These are phyloP conservation scores for Neopelma chrysocephalum DNA, from an alignment of 2,797 vertebrate genomes.

Conservation along the genomic window DNA sequence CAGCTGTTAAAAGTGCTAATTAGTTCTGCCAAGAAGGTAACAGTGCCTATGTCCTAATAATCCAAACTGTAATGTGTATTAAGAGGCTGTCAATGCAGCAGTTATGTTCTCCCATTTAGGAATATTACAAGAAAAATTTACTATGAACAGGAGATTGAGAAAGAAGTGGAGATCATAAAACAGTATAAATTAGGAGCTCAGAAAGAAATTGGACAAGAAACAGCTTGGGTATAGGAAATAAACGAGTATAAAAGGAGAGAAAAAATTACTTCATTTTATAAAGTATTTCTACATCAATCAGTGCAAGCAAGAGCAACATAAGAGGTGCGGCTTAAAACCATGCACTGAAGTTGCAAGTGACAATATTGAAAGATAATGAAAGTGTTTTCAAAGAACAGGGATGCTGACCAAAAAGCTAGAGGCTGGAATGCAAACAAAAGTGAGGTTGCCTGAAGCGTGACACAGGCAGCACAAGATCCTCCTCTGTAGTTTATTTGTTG, in stretches of 20 bases:
- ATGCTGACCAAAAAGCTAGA: neutral
- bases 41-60: neutral
- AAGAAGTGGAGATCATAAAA: neutral
- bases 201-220: neutral
- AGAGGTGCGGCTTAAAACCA: neutral
- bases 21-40: neutral
- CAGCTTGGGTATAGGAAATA: neutral
- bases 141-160: neutral
- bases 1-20: neutral
- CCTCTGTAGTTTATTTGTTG: conserved; percentile 2
- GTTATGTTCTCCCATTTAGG: neutral
- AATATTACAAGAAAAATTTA: neutral
- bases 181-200: neutral
- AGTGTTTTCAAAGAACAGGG: neutral
- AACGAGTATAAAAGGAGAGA: neutral
- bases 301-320: neutral
- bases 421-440: neutral
- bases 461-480: neutral
- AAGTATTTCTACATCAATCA: neutral
- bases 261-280: neutral
- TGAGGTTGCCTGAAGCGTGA: neutral
- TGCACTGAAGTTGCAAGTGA: neutral
- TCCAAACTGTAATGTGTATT: neutral
- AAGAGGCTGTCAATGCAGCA: neutral
- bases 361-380: neutral